Evolutionary conservation across 92 coral and sea anemone genomes (phyloP).

Genomic region (Siderastrea siderea): DNA sequence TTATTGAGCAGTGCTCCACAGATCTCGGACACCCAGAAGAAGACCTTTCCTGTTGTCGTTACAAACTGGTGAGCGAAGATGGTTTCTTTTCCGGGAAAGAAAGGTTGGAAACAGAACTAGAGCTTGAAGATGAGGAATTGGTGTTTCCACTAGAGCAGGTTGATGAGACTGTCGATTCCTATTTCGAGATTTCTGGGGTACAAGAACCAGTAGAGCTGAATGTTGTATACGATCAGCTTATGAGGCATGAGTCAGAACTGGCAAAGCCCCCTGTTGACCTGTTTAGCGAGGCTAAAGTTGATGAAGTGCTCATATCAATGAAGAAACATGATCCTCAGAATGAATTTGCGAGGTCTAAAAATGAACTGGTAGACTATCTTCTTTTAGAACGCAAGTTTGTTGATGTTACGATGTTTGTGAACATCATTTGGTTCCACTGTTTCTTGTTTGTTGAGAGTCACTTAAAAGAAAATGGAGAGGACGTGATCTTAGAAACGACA

Average conservation of each 20-base stretch:
- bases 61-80: conserved; percentile 7
- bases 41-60: conserved; percentile 44
- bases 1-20: conserved; percentile 21
- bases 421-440: conserved; percentile 43
- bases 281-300: neutral
- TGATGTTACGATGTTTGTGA: conserved; percentile 23
- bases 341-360: conserved; percentile 34
- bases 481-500: conserved; percentile 32
- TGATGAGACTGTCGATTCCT: conserved; percentile 17
- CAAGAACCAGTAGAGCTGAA: conserved; percentile 38
- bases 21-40: conserved; percentile 21
- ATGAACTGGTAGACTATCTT: conserved; percentile 39
- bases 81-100: conserved; percentile 26
- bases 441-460: conserved; percentile 30
- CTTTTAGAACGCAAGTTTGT: conserved; percentile 23
- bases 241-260: conserved; percentile 44
- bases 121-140: conserved; percentile 9
- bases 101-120: neutral
- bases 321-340: conserved; percentile 31
- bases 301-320: conserved; percentile 22
- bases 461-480: conserved; percentile 28
- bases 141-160: neutral
- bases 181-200: conserved; percentile 3
- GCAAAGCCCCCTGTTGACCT: conserved; percentile 46
- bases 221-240: conserved; percentile 48